These are phyloP conservation scores for Psilopsiagon aurifrons DNA, from an alignment of 2,113 vertebrate species.

Conservation along the genomic window DNA sequence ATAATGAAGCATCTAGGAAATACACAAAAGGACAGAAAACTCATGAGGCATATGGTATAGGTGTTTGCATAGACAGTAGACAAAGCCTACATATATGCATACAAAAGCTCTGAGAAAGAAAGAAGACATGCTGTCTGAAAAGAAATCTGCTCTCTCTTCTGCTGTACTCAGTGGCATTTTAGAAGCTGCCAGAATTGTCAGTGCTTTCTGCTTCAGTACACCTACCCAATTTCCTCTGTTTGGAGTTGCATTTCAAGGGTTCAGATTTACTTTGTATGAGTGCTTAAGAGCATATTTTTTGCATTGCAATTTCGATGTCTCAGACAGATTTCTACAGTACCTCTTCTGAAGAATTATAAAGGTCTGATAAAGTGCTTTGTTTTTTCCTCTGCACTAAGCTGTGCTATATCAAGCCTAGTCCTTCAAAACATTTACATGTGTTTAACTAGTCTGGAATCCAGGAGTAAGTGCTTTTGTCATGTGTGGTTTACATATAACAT, in stretches of 20 bases:
- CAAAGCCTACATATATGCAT: constrained; percentile 8
- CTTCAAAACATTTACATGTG: not conserved
- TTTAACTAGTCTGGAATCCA: not conserved
- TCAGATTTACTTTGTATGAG: rapidly evolving
- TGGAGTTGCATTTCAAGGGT: not conserved
- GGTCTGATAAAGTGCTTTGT: not conserved
- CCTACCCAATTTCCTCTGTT: not conserved
- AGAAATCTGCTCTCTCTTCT: constrained; percentile 8
- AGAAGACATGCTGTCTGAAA: constrained; percentile 16
- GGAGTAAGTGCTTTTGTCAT: not conserved
- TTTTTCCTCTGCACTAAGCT: not conserved
- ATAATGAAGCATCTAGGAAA: constrained; percentile 42
- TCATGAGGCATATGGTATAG: not conserved
- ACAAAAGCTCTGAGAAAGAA: not conserved
- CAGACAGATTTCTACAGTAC: not conserved
- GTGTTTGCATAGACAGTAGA: constrained; percentile 45
- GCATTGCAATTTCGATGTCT: not conserved
- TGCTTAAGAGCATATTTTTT: not conserved
- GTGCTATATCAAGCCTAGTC: not conserved
- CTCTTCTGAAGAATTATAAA: not conserved
- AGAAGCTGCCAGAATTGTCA: not conserved
- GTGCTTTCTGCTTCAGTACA: not conserved
- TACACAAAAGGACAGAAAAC: constrained; percentile 18
- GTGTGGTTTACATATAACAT: not conserved
- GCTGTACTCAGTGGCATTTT: not conserved